Evolutionary conservation across 2,888 invertebrate genomes (phyloP).

Genomic region (Nephrotoma appendiculata): DNA sequence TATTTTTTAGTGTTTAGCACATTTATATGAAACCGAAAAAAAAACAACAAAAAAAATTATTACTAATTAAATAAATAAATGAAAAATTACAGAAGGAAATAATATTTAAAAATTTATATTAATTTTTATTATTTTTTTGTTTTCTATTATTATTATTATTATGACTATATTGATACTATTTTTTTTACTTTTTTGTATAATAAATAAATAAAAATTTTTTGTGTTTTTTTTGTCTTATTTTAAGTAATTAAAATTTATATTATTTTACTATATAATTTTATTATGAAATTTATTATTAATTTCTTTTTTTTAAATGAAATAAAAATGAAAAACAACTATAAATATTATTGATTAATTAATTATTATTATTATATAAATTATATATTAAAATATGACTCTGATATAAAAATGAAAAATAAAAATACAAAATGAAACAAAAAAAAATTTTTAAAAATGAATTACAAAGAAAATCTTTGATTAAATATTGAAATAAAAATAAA

Average conservation of each 20-base stretch:
- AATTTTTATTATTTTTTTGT: background rate
- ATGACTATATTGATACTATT: too few species aligned
- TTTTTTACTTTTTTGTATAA: background rate
- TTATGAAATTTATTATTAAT: background rate
- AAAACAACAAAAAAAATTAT: background rate
- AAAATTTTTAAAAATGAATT: background rate
- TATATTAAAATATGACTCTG: background rate
- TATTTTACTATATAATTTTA: background rate
- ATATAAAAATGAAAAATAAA: background rate
- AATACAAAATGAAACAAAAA: background rate
- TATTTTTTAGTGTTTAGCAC: conserved; percentile 4
- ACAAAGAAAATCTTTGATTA: background rate
- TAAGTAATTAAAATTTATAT: background rate
- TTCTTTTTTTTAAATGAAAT: background rate
- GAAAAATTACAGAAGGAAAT: background rate
- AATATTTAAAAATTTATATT: background rate
- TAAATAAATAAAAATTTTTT: background rate
- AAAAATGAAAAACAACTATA: conserved; percentile 1
- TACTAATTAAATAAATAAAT: background rate
- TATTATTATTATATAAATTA: conserved; percentile 1
- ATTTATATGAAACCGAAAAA: conserved; percentile 1
- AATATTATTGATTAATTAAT: background rate
- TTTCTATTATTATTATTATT: background rate
- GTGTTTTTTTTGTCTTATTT: background rate
- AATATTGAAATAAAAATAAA: background rate